Percentiles rank a stretch among this genome's conserved stretches.
phyloP scores from a whole-genome alignment of 2,113 vertebrate species.

The Gobio gobio region DNA sequence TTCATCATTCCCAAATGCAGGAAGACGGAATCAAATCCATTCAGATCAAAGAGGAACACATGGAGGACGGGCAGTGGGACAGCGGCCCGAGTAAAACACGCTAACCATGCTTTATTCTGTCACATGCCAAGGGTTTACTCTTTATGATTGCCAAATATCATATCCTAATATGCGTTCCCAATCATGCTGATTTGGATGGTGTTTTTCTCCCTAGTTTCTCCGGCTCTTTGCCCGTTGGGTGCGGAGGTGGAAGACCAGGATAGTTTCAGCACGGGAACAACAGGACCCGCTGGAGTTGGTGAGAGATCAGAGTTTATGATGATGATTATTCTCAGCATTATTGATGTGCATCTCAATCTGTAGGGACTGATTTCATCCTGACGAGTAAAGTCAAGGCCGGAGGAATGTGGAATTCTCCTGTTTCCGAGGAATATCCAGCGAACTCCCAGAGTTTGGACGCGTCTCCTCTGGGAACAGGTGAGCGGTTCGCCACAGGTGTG shows the following conservation, averaged over 20 bases:
- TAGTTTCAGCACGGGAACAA: neutral
- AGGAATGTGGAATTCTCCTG: constrained; percentile 41
- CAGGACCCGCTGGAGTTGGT: neutral
- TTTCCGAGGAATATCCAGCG: constrained; percentile 21
- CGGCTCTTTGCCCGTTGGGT: neutral
- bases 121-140: neutral
- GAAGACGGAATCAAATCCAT: constrained; percentile 35
- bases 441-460: constrained; percentile 15
- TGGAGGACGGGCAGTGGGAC: constrained; percentile 48
- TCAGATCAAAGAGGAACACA: constrained; percentile 56
- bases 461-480: constrained; percentile 17
- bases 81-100: constrained; percentile 37
- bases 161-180: neutral
- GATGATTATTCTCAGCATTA: too few relatives aligned
- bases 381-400: constrained; percentile 33
- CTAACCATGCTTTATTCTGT: neutral
- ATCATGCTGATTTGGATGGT: neutral
- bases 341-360: neutral
- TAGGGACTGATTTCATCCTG: constrained; percentile 11
- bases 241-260: constrained; percentile 2
- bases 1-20: neutral
- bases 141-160: neutral
- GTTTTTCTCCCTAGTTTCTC: neutral
- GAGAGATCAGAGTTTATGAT: neutral
- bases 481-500: constrained; percentile 9